phyloP scores from a whole-genome alignment of 1,140 invertebrate genomes.

The Vollenhovia emeryi region DNA sequence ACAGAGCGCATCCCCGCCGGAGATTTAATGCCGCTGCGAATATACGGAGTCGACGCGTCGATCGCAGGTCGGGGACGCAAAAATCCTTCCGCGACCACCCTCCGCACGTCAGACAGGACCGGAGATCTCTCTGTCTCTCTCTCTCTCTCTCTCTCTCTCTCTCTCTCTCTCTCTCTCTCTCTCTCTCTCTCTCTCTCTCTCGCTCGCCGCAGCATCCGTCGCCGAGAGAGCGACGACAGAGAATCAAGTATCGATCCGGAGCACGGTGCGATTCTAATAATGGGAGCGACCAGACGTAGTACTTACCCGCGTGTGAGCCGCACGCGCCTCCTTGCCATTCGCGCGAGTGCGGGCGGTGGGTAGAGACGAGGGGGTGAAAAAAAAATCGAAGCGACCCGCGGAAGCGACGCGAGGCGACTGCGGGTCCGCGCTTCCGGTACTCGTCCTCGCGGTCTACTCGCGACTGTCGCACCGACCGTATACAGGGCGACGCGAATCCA shows the following conservation, averaged over 20 bases:
- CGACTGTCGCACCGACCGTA: constrained; percentile 24
- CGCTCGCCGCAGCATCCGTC: constrained; percentile 17
- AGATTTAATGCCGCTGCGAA: neutral
- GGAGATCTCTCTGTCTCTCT: no score
- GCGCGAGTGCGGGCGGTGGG: no score
- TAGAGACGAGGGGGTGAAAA: neutral
- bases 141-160: no score
- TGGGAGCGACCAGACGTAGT: constrained; percentile 38
- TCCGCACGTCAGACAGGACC: neutral
- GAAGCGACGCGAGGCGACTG: constrained; percentile 7
- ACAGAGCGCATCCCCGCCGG: neutral
- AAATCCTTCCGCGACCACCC: neutral
- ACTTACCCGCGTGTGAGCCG: constrained; percentile 22
- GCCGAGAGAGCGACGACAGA: constrained; percentile 13
- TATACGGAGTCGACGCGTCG: neutral
- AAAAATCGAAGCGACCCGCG: neutral
- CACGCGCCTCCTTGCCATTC: constrained; percentile 7
- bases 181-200: no score
- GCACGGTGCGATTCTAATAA: constrained; percentile 54
- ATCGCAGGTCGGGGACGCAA: neutral
- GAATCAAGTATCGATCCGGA: constrained; percentile 58
- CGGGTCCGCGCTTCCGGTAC: neutral
- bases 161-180: no score
- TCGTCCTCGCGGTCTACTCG: neutral
- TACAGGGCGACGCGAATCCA: neutral